Evolutionary conservation across 2,113 vertebrate species (phyloP), one percentile per base, ranked within the genome.

Genomic region (Miniopterus natalensis): DNA sequence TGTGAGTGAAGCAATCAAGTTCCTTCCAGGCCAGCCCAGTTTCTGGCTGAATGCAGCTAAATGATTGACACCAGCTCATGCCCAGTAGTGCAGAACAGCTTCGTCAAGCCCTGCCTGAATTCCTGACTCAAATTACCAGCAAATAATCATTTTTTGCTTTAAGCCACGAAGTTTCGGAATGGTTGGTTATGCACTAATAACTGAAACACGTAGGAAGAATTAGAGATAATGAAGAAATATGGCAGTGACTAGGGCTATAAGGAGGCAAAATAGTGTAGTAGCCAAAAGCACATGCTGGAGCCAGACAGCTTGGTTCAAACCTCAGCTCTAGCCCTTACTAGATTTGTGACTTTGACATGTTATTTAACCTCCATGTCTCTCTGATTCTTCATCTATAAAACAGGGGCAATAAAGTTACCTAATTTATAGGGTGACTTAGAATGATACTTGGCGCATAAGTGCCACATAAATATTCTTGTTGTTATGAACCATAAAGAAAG

Each of bases 101-200:
- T 68, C 3, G 8, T 61, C 36, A 78, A 83, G 15, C 13, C 27
- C 57, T 84, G 65, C 74, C 77, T 90, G 86, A 93, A 75, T 93
- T 75, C 23, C 55, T 96, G 85, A 81, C 65, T 63, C 66, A 74
- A 75, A 59, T 93, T 91, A 23, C 53, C 83, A 65, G 77, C 88
- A 92, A 78, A 79, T 74, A 36, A 36, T 84, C 57, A 42, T 47
- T 61, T 78, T 14, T 73, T 87, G 36, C 65, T 95, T 90, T 74
- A 57, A 59, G 55, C 40, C 65, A 61, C 5, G 27, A 29, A 23
- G 36, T 90, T 74, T 73, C 78, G 63, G 45, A 18, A 66, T 92
- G 70, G 29, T 75, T 96, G 81, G 1, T 87, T 81, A 80, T 40
- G 17, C 51, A 91, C 36, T 36, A 85, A 51, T 71, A 85, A 93